Base-by-base conservation (phyloP, 2,888 invertebrate species). In the Tridacna gigas region DNA sequence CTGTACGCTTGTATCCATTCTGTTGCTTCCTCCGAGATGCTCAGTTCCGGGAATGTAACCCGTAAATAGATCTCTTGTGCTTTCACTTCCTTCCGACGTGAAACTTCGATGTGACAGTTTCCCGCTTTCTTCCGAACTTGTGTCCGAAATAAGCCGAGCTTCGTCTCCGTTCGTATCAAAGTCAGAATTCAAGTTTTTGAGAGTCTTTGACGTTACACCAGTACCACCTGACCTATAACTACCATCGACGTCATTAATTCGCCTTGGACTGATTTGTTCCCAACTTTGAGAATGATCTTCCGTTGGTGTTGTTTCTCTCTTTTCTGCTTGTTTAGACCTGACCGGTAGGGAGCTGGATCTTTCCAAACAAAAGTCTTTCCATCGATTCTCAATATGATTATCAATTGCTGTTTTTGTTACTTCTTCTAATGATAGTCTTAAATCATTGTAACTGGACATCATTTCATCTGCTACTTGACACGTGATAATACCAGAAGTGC, bases 401-500 rank as follows among this genome's bases (percentile, higher is more conserved):
- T 84, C 79, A 13, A 65, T 74, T 26, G 83, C 84, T n/a, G 65
- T 78, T 78, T 74, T 77, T n/a, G 86, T 86, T 0, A 86, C 82
- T 65, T 86, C 86, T 26, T 83, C 86, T 45, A 86, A 66, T 0
- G 86, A 86, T 0, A 86, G 60, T 28, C 82, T 74, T 26, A 86
- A 67, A 47, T 86, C 86, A n/a, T 86, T 86, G 71, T 79, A 86
- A 78, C 86, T 86, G 20, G 82, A 86, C 60, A 86, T 78, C 86
- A 86, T 86, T 61, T 86, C 86, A 37, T 86, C 86, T n/a, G 82
- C 86, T 20, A 86, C 86, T 61, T 78, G 80, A 61, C 86, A 86
- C 22, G 86, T 86, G 25, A 86, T 60, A 25, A 86, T 86, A 22
- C 82, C 78, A 37, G 80, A 73, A 22, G 79, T 63, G 2, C 71